Evolutionary conservation across 2,797 vertebrate species (phyloP), one percentile per base, ranked within the genome.

Genomic region (Lacerta bilineata): DNA sequence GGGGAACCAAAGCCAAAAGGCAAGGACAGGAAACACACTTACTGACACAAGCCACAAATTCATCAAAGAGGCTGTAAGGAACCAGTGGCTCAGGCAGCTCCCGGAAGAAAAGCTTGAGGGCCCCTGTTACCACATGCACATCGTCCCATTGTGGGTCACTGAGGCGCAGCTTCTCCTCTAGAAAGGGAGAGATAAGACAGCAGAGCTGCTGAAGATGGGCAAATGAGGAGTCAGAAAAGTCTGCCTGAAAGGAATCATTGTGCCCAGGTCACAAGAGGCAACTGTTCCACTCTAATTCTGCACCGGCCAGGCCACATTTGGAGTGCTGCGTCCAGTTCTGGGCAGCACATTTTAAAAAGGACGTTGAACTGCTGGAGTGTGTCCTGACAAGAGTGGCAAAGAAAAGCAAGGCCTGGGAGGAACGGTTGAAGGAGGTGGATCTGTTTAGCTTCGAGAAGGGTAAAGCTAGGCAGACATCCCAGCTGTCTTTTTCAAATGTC

Each of bases 81-180:
- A 99, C 95, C 61, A 99, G 95, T 1, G 98, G 98, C 94, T 99
- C 98, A 0, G 98, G 98, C 77, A 99, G 97, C 96, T 99, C 98
- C 4, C 98, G 97, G 83, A 99, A 98, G 95, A 99, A 99, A 88
- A 99, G 98, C 95, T 99, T 99, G 88, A 99, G 95, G 77, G 98
- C 98, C 64, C 98, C 98, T 0, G 98, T 98, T 96, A 99, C 95
- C 92, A 99, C 98, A 7, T 99, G 98, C 85, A 99, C 95, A 88
- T 99, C 98, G 78, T 98, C 98, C 98, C 98, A 99, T 89, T 98
- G 97, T 0, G 97, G 97, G 89, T 96, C 95, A 80, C 98, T 97
- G 95, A 99, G 96, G 95, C 98, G 97, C 95, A 99, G 93, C 94
- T 97, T 97, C 95, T 98, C 97, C 96, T 98, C 98, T 98, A 97